These are phyloP conservation scores for Prorops nasuta DNA, from an alignment of 1,140 invertebrate genomes.

Conservation along the genomic window DNA sequence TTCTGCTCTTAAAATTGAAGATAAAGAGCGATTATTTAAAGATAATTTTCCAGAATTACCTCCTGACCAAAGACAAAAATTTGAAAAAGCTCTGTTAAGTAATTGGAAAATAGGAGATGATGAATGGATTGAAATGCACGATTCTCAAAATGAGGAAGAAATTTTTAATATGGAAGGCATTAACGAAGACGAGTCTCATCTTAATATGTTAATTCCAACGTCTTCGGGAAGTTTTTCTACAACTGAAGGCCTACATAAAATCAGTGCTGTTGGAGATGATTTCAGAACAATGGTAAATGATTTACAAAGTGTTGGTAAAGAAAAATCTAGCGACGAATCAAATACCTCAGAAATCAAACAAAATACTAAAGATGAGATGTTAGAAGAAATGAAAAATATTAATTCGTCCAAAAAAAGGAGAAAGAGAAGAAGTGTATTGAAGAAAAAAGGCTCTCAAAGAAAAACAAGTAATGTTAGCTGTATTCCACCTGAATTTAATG, in stretches of 20 bases:
- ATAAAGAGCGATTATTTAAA: slow-evolving; percentile 52
- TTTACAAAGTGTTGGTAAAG: slow-evolving; percentile 27
- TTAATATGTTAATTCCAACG: slow-evolving; percentile 36
- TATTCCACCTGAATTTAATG: slow-evolving; percentile 48
- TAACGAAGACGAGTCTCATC: slow-evolving; percentile 52
- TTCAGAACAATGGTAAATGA: slow-evolving; percentile 59
- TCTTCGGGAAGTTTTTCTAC: slow-evolving; percentile 51
- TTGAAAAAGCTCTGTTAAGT: slow-evolving; percentile 48
- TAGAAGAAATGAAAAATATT: slow-evolving; percentile 35
- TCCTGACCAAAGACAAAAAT: slow-evolving; percentile 45
- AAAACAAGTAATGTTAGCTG: slow-evolving; percentile 61
- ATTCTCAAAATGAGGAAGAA: slow-evolving; percentile 56
- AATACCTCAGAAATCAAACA: slow-evolving; percentile 34
- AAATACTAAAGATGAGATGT: slow-evolving; percentile 44
- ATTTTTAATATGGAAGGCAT: slow-evolving; percentile 70
- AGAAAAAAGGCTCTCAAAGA: slow-evolving; percentile 72
- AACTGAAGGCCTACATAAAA: slow-evolving; percentile 46
- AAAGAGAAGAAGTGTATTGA: slow-evolving; percentile 74
- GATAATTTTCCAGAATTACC: slow-evolving; percentile 54
- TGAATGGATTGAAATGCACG: not conserved
- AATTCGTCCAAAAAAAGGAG: slow-evolving; percentile 69
- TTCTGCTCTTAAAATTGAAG: slow-evolving; percentile 47
- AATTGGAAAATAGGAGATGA: slow-evolving; percentile 41
- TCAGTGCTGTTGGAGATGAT: slow-evolving; percentile 61
- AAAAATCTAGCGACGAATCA: slow-evolving; percentile 42